Evolutionary conservation across 2,113 vertebrate genomes (phyloP), one percentile per base, ranked within the genome.

Genomic region (Sialia sialis): DNA sequence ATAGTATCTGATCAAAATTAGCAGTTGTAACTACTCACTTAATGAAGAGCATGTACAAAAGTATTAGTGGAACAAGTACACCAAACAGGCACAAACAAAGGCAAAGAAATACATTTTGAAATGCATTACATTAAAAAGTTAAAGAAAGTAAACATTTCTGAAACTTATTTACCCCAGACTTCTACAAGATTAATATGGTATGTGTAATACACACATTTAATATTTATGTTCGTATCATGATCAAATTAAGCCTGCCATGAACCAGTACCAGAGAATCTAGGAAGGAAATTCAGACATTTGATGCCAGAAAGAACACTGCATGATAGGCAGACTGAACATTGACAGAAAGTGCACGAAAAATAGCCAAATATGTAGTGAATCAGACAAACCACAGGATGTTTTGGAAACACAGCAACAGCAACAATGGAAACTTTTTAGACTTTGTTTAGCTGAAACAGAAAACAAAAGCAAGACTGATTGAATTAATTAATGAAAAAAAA

Each of bases 401-500:
- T 97, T 95, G 94, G 95, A 97, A 98, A 96, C 91, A 86, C 85
- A 87, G 67, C 83, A 97, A 96, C 90, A 95, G 87, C 68, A 96
- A 97, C 95, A 95, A 96, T 94, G 93, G 97, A 96, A 97, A 96
- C 25, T 87, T 97, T 95, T 95, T 88, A 88, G 96, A 64, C 92
- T 96, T 84, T 93, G 95, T 96, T 97, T 96, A 97, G 88, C 75
- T 92, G 88, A 87, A 96, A 64, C 85, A 96, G 87, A 98, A 97
- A 98, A 97, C 96, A 97, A 98, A 97, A 94, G 91, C 87, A 93
- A 94, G 93, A 83, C 88, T 90, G 94, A 94, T 93, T 93, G 95
- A 93, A 97, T 97, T 96, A 94, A 97, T 98, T 96, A 96, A 98
- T 96, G 86, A 91, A 95, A 96, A 96, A 97, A 97, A 97, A 96